Percentiles rank a stretch among this genome's conserved stretches.
Evolutionary conservation across 2,113 vertebrate genomes (phyloP).

Genomic region (Ammodytes dubius): DNA sequence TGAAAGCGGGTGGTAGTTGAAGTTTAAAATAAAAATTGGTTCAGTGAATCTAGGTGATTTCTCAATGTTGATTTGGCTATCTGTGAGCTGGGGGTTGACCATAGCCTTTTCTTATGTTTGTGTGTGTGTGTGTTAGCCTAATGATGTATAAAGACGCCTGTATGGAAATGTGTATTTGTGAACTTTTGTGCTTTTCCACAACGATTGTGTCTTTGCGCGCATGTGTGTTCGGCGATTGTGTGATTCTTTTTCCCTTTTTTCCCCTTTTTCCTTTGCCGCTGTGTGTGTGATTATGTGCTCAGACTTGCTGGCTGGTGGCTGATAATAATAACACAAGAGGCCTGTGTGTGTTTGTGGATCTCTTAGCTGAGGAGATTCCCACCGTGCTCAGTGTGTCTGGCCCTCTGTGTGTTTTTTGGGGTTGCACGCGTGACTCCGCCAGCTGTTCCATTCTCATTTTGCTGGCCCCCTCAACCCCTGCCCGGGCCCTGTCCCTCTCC

Average conservation of each 20-base stretch:
- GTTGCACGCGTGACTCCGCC: conserved; percentile 83
- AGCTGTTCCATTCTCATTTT: conserved; percentile 83
- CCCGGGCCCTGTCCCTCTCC: conserved; percentile 58
- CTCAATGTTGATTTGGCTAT: conserved; percentile 16
- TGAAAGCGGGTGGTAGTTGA: conserved; percentile 27
- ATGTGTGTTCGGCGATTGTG: conserved; percentile 49
- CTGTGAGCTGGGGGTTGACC: conserved; percentile 3
- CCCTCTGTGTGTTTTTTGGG: conserved; percentile 80
- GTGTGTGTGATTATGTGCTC: conserved; percentile 79
- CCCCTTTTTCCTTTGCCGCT: conserved; percentile 43
- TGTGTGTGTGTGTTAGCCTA: conserved; percentile 51
- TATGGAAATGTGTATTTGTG: conserved; percentile 74
- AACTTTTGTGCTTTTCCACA: conserved; percentile 42
- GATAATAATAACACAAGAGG: conserved; percentile 84
- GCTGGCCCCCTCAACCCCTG: conserved; percentile 66
- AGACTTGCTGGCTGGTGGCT: conserved; percentile 77
- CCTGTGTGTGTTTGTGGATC: conserved; percentile 77
- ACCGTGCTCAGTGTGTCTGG: conserved; percentile 83
- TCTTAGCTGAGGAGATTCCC: conserved; percentile 80
- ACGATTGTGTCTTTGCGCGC: conserved; percentile 50
- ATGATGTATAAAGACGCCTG: conserved; percentile 63
- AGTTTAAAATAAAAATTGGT: conserved; percentile 14
- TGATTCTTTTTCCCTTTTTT: conserved; percentile 6
- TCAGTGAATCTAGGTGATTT: conserved; percentile 4
- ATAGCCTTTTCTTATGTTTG: neutral